A percentile compares a stretch with the other conserved stretches of the same genome.
phyloP scores from a whole-genome alignment of 2,888 invertebrate genomes.

The Drosophila neotestacea region DNA sequence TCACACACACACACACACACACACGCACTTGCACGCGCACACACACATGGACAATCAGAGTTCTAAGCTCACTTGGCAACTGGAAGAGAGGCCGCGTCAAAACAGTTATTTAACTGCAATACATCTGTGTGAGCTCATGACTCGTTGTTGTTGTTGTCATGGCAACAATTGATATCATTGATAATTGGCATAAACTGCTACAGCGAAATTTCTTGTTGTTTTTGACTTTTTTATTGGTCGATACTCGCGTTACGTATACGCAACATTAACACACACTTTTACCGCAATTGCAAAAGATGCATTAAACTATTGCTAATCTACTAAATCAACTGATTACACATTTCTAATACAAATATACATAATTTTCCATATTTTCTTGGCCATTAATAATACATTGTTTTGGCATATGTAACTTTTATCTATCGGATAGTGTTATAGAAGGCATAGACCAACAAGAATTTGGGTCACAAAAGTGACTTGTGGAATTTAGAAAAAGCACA shows the following conservation, averaged over 20 bases:
- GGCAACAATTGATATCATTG: conserved; percentile 67
- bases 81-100: conserved; percentile 30
- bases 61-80: conserved; percentile 53
- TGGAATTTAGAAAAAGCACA: conserved; percentile 16
- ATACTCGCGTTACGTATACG: conserved; percentile 25
- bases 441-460: conserved; percentile 14
- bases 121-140: conserved; percentile 23
- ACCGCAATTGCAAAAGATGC: conserved; percentile 15
- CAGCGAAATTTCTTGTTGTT: conserved; percentile 10
- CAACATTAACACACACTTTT: background rate
- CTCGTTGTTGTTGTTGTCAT: conserved; percentile 40
- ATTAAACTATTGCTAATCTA: conserved; percentile 19
- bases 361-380: background rate
- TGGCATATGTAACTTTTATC: background rate
- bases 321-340: conserved; percentile 33
- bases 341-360: conserved; percentile 15
- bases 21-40: conserved; percentile 17
- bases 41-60: conserved; percentile 5
- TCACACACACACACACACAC: conserved; percentile 38
- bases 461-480: conserved; percentile 26
- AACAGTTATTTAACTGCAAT: conserved; percentile 68
- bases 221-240: conserved; percentile 11
- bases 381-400: background rate
- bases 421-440: background rate
- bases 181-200: conserved; percentile 67